Evolutionary conservation across 2,888 invertebrate genomes (phyloP).

Genomic region (Drosophila fungiperda): DNA sequence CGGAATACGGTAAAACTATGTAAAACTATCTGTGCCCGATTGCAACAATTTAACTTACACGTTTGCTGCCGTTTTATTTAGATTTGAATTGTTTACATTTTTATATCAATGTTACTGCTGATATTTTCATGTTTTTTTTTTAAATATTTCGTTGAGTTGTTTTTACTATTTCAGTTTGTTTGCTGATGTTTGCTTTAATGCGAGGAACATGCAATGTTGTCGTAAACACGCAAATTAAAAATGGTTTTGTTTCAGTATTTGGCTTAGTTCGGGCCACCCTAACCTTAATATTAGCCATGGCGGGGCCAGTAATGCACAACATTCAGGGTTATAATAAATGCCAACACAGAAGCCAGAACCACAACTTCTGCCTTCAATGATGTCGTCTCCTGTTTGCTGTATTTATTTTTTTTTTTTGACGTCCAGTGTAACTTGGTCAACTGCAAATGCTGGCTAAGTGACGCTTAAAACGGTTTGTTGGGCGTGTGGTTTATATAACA

Average conservation of each 20-base stretch:
- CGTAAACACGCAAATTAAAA: slow-evolving; percentile 75
- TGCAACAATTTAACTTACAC: slow-evolving; percentile 8
- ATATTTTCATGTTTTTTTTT: slow-evolving; percentile 41
- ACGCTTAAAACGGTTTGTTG: slow-evolving; percentile 65
- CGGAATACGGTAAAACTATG: slow-evolving; percentile 6
- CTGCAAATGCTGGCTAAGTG: slow-evolving; percentile 49
- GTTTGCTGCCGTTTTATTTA: slow-evolving; percentile 1
- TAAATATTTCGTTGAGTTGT: slow-evolving; percentile 28
- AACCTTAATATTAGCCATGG: slow-evolving; percentile 70
- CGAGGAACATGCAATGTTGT: slow-evolving; percentile 63
- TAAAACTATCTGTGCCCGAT: slow-evolving; percentile 1
- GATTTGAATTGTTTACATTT: slow-evolving; percentile 5
- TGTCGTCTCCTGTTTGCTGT: slow-evolving; percentile 40
- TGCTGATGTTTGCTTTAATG: slow-evolving; percentile 23
- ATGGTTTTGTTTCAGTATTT: slow-evolving; percentile 25
- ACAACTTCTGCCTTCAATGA: slow-evolving; percentile 34
- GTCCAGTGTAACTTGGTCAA: slow-evolving; percentile 28
- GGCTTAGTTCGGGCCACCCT: slow-evolving; percentile 7
- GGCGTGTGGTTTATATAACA: slow-evolving; percentile 74
- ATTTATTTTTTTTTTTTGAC: slow-evolving; percentile 4
- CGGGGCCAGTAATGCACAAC: slow-evolving; percentile 18
- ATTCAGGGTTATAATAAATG: slow-evolving; percentile 54
- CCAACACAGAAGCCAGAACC: slow-evolving; percentile 32
- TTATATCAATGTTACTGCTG: slow-evolving; percentile 32
- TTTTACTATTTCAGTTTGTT: slow-evolving; percentile 10